Conservation (phyloP, 2,113 vertebrate species). For the Solea solea region DNA sequence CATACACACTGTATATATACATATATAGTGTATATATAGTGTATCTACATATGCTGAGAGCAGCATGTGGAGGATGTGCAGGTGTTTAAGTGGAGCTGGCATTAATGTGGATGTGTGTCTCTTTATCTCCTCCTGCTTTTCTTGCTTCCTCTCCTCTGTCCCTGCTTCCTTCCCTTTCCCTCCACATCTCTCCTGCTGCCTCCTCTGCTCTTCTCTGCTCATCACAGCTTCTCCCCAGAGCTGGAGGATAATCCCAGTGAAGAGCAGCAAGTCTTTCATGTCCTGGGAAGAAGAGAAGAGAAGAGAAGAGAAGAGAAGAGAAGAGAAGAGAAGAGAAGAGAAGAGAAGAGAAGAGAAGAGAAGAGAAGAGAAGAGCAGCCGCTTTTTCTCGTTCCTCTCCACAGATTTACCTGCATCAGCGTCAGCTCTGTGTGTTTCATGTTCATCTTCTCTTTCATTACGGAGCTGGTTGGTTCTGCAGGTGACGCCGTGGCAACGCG, state of each 20-base stretch:
- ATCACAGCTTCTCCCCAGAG: slow-evolving; percentile 69
- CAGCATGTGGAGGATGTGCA: slow-evolving; percentile 16
- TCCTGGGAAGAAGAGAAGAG: slow-evolving; percentile 67
- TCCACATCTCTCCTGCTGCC: slow-evolving; percentile 53
- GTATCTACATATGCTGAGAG: too few species aligned
- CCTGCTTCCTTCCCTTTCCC: slow-evolving; percentile 58
- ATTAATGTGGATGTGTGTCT: slow-evolving; percentile 41
- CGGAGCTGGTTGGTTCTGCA: slow-evolving; percentile 38
- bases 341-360: too few species aligned
- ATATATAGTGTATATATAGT: too few species aligned
- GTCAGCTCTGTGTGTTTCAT: slow-evolving; percentile 6
- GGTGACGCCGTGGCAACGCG: slow-evolving; percentile 24
- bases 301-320: slow-evolving; percentile 27
- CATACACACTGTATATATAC: too few species aligned
- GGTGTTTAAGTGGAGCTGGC: slow-evolving; percentile 45
- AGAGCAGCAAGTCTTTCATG: slow-evolving; percentile 66
- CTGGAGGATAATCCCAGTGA: slow-evolving; percentile 68
- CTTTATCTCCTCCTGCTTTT: slow-evolving; percentile 41
- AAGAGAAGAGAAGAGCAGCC: too few species aligned
- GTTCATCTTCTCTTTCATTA: slow-evolving; percentile 52
- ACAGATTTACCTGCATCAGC: slow-evolving; percentile 46
- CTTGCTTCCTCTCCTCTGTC: slow-evolving; percentile 34
- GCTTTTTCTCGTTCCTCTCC: slow-evolving; percentile 44
- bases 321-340: too few species aligned
- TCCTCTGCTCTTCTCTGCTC: slow-evolving; percentile 52